Evolutionary conservation across 2,797 vertebrate genomes (phyloP).

Genomic region (Cetoscarus ocellatus): DNA sequence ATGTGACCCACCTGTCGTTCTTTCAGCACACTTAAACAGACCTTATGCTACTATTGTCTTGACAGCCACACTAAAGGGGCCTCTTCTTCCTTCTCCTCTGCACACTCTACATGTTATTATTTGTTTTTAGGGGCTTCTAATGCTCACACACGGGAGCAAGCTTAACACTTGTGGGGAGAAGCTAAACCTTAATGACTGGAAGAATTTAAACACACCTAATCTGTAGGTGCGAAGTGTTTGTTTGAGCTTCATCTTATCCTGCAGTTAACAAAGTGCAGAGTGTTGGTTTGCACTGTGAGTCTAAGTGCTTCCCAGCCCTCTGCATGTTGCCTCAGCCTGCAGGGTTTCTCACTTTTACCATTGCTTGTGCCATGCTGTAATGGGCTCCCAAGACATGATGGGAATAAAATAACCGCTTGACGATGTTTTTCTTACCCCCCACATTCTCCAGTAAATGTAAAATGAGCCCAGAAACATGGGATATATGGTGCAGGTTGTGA

Average conservation of each 20-base stretch:
- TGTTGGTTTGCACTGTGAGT: slow-evolving; percentile 34
- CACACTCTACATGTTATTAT: slow-evolving; percentile 1
- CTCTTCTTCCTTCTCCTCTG: slow-evolving; percentile 10
- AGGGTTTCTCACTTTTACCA: slow-evolving; percentile 72
- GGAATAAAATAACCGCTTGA: slow-evolving; percentile 82
- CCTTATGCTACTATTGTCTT: slow-evolving; percentile 84
- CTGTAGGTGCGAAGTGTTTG: slow-evolving; percentile 60
- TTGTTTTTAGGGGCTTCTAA: slow-evolving; percentile 16
- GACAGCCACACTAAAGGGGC: slow-evolving; percentile 55
- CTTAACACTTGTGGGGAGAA: slow-evolving; percentile 39
- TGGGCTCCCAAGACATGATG: slow-evolving; percentile 82
- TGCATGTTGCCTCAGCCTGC: slow-evolving; percentile 50
- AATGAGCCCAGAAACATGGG: slow-evolving; percentile 78
- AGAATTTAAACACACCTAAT: slow-evolving; percentile 57
- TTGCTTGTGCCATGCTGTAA: slow-evolving; percentile 78
- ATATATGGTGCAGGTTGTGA: slow-evolving; percentile 82
- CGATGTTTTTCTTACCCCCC: slow-evolving; percentile 83
- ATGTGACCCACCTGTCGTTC: slow-evolving; percentile 92
- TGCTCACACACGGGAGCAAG: slow-evolving; percentile 33
- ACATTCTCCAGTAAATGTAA: slow-evolving; percentile 70
- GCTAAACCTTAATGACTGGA: slow-evolving; percentile 43
- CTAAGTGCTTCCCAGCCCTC: slow-evolving; percentile 47
- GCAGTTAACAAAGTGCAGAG: slow-evolving; percentile 51
- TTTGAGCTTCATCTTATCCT: slow-evolving; percentile 55
- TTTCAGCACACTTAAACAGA: slow-evolving; percentile 86